A percentile compares a stretch with the other conserved stretches of the same genome.
phyloP scores from a whole-genome alignment of 2,888 invertebrate genomes.

The Adela reaumurella region DNA sequence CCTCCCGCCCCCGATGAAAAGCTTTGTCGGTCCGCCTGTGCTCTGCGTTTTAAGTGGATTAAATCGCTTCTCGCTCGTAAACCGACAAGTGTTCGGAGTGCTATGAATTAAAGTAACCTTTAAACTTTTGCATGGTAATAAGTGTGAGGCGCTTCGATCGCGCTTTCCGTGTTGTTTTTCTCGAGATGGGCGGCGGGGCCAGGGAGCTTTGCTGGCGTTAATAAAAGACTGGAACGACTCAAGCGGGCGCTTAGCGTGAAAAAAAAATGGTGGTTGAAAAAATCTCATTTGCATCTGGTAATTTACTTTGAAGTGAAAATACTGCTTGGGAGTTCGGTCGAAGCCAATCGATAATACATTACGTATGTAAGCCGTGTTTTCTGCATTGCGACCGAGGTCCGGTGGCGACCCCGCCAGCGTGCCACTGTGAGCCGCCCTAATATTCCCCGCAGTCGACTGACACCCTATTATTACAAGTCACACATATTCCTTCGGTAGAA shows the following conservation, averaged over 20 bases:
- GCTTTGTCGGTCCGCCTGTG: constrained; percentile 55
- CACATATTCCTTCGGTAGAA: too few species aligned
- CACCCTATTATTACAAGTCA: too few species aligned
- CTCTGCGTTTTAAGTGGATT: constrained; percentile 59
- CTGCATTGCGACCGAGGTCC: too few species aligned
- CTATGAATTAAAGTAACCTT: constrained; percentile 55
- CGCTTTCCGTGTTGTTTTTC: neutral
- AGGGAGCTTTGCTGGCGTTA: too few species aligned
- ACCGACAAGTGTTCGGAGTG: constrained; percentile 49
- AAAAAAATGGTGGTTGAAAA: neutral
- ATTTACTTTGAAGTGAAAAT: neutral
- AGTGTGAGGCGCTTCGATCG: constrained; percentile 18
- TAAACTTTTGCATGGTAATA: constrained; percentile 55
- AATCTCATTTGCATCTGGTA: neutral
- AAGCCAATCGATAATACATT: neutral
- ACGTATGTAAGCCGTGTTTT: neutral
- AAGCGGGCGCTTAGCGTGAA: too few species aligned
- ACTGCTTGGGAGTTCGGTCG: neutral
- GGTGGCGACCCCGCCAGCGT: too few species aligned
- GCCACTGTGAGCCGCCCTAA: too few species aligned
- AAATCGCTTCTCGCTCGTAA: constrained; percentile 56
- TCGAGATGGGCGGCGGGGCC: neutral
- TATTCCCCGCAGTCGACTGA: too few species aligned
- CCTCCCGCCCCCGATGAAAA: constrained; percentile 23
- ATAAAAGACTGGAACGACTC: too few species aligned